Base-by-base conservation (phyloP, 2,113 vertebrate species). In the Morone chrysops region DNA sequence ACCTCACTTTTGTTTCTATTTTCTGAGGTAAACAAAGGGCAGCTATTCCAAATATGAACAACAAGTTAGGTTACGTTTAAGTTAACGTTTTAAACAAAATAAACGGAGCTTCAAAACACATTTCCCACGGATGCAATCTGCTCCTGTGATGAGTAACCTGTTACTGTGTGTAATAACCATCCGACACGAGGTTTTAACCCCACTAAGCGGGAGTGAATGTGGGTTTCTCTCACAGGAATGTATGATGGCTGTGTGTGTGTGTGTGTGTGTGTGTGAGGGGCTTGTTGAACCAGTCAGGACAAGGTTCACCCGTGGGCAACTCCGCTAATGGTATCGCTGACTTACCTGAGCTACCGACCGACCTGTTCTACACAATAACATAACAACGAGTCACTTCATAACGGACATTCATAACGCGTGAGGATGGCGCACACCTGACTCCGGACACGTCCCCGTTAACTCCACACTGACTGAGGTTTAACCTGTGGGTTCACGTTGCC, bases 31-130 rank as follows among this genome's bases (percentile, higher is more conserved):
- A 38, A 63, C 40, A 22, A 38, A 56, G 1, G n/a, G 43, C 5
- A 17, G 4, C 2, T 5, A 12, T 8, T 2, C 4, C 20, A 48
- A n/a, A 53, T 9, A 38, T 31, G 2, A 31, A 31, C 3, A 31
- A 31, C 10, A 76, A 18, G 38, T 31, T 2, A 12, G 11, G 43
- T 50, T 16, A 48, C 1, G 4, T 13, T 11, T 20, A 9, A 10
- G 72, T 81, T 68, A 6, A 81, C 72, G 18, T 83, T 81, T 31
- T 68, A 75, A 66, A 72, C 78, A 9, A 47, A 25, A 50, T 17
- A 56, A 20, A 57, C 41, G 0, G 0, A 31, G 36, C 14, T 22
- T 62, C 48, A 8, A 56, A 41, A 47, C 79, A 11, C 41, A 47
- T 9, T 38, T 22, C 12, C n/a, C 22, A 62, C 4, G 13, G 2